Conservation (phyloP, 2,888 invertebrate genomes). For the Melikaiella ostensackeni region DNA sequence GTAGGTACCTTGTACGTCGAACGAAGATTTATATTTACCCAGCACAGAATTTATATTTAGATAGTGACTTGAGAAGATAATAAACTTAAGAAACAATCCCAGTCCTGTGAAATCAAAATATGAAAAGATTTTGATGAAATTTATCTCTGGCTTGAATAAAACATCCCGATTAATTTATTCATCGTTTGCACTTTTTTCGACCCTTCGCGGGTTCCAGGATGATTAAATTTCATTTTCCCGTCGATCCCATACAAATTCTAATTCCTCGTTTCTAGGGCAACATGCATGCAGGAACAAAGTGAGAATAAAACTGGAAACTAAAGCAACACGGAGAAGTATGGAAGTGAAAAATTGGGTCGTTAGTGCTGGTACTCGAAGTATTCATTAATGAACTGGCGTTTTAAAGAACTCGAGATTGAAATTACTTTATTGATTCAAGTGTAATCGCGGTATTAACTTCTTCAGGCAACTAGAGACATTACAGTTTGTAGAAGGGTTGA, state of each 20-base stretch:
- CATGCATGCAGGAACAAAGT: background rate
- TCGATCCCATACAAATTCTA: conserved; percentile 11
- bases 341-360: no score
- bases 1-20: background rate
- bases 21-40: background rate
- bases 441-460: no score
- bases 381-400: no score
- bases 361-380: no score
- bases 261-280: background rate
- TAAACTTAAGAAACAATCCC: background rate
- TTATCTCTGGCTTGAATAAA: background rate
- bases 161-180: background rate
- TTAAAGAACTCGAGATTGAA: no score
- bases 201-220: conserved; percentile 5
- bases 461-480: no score
- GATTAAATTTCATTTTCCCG: conserved; percentile 14
- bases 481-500: no score
- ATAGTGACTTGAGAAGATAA: background rate
- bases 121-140: background rate
- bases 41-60: background rate
- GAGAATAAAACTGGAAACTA: background rate
- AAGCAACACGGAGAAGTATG: no score
- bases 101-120: no score
- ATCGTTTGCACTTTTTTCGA: background rate
- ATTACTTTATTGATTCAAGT: no score